Conservation (phyloP, 1,140 invertebrate genomes). For the Bombus confusus region DNA sequence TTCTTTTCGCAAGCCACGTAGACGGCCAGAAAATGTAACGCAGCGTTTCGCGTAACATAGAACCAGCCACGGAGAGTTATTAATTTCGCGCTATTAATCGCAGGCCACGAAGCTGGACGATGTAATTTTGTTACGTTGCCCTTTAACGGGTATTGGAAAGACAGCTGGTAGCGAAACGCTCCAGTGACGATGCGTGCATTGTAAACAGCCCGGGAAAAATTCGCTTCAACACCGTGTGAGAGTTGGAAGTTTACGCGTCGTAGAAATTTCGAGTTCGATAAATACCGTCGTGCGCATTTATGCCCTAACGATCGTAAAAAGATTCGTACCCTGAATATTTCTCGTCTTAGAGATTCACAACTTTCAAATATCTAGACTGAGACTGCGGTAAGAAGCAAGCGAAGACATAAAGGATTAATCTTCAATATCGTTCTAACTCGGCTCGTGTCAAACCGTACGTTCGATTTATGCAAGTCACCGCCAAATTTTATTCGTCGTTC, state of each 20-base stretch:
- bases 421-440: not conserved
- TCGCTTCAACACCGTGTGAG: no score
- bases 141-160: not conserved
- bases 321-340: no score
- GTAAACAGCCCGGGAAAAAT: constrained; percentile 2
- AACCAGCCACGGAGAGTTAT: not conserved
- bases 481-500: not conserved
- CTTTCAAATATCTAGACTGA: no score
- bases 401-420: not conserved
- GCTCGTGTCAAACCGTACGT: not conserved
- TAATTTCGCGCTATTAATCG: constrained; percentile 25
- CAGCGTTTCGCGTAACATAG: not conserved
- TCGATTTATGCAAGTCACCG: not conserved
- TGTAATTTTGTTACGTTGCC: constrained; percentile 14
- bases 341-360: no score
- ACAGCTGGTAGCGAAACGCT: not conserved
- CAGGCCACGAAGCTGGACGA: not conserved
- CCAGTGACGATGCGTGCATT: not conserved
- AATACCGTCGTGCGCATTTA: no score
- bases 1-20: not conserved
- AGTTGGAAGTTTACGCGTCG: not conserved
- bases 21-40: not conserved
- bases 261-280: not conserved
- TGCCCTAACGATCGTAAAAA: no score
- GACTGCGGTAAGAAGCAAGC: no score